Base-by-base conservation (phyloP, 2,797 vertebrate species). In the Anniella stebbinsi region DNA sequence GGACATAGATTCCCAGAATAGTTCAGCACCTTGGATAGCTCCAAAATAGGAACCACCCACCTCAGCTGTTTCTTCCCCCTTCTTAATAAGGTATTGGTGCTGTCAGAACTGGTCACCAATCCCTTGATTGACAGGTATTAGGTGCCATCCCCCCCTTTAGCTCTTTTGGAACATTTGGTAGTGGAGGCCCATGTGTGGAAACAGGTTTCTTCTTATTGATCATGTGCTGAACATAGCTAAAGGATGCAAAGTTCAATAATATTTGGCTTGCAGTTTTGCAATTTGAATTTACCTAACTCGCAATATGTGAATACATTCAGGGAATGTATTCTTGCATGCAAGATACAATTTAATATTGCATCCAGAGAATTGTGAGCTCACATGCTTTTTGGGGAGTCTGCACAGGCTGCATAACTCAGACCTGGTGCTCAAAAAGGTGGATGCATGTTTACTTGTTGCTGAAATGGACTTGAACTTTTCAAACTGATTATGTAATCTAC, bases 401-500 rank as follows among this genome's bases (percentile, higher is more conserved):
- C 33, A n/a, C 12, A 23, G 18, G 38, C 73, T 77, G 72, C 3
- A 21, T 54, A 36, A 33, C n/a, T 81, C 33, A 60, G 54, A 81
- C 8, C 25, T 30, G 85, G 73, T 45, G 33, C 63, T 77, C 73
- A 45, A 60, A 45, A 25, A 66, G 86, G 57, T 60, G 63, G 41
- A 13, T 77, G 15, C 38, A 48, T 87, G 60, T 48, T 77, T 87
- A 75, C 30, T 63, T 54, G 60, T 67, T 66, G 38, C 41, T 87
- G 57, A 30, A 78, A 76, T 63, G 45, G 30, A 51, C 57, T 48
- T 48, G 57, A 87, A 87, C 73, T 77, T n/a, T 66, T 63, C 48
- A 87, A 66, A 76, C 54, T 87, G 30, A 30, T 33, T 48, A 87
- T 63, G 60, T 78, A 30, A 77, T 78, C 38, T 87, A 41, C 57